A percentile compares a stretch with the other conserved stretches of the same genome.
Evolutionary conservation across 2,888 invertebrate species (phyloP).

Genomic region (Zaprionus lineosus): DNA sequence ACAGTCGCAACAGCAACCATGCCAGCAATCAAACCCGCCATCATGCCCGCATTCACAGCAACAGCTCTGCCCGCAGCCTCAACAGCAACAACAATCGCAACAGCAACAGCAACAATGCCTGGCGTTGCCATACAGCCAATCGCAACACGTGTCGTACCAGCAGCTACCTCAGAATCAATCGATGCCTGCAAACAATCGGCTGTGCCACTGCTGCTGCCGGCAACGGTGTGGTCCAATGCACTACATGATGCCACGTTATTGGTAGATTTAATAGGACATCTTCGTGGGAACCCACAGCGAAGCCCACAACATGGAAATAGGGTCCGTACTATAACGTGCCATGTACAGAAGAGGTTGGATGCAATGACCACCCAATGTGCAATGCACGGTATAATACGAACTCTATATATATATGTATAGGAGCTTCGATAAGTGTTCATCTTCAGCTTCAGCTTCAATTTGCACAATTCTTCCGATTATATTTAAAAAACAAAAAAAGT

Average conservation of each 20-base stretch:
- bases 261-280: constrained; percentile 36
- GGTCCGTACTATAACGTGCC: constrained; percentile 48
- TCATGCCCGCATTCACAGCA: constrained; percentile 7
- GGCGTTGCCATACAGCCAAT: too few relatives aligned
- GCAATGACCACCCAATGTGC: constrained; percentile 13
- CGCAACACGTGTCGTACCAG: neutral
- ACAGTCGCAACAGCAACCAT: neutral
- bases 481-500: constrained; percentile 1
- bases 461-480: constrained; percentile 48
- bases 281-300: too few relatives aligned
- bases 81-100: neutral
- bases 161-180: constrained; percentile 7
- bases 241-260: constrained; percentile 61
- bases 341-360: constrained; percentile 9
- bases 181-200: constrained; percentile 19
- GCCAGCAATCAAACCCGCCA: too few relatives aligned
- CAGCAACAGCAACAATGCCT: neutral
- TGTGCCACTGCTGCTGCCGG: constrained; percentile 29
- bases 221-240: constrained; percentile 58
- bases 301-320: neutral
- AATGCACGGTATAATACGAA: constrained; percentile 43
- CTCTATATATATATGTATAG: constrained; percentile 5
- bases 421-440: neutral
- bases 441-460: constrained; percentile 1
- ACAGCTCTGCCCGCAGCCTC: constrained; percentile 1